Conservation (phyloP, 2,113 vertebrate genomes). For the Laterallus jamaicensis region DNA sequence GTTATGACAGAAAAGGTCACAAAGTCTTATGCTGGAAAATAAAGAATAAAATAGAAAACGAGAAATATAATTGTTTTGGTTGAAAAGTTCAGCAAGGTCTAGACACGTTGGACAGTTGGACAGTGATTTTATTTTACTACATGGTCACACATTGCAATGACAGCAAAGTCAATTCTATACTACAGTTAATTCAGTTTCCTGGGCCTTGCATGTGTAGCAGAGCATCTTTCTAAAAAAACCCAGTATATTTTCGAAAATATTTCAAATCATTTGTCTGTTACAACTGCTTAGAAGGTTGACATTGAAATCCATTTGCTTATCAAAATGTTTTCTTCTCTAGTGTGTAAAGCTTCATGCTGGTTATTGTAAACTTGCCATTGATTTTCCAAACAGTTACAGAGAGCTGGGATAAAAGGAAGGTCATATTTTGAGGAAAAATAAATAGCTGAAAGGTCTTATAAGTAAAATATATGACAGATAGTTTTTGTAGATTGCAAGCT, state of each 20-base stretch:
- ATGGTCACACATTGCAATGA: neutral
- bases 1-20: constrained; percentile 42
- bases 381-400: constrained; percentile 33
- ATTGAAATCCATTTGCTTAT: constrained; percentile 30
- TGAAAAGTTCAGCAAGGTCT: constrained; percentile 47
- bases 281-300: constrained; percentile 24
- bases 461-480: constrained; percentile 8
- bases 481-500: neutral
- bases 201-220: neutral
- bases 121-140: constrained; percentile 28
- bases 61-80: constrained; percentile 42
- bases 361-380: constrained; percentile 43
- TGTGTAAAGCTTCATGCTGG: neutral
- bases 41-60: constrained; percentile 36
- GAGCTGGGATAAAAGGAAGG: constrained; percentile 32
- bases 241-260: constrained; percentile 10
- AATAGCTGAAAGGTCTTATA: neutral
- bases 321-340: constrained; percentile 43
- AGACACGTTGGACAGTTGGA: neutral
- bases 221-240: neutral
- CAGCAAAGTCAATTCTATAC: neutral
- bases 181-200: constrained; percentile 10
- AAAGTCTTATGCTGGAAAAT: constrained; percentile 15
- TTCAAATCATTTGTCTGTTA: constrained; percentile 22
- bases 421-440: constrained; percentile 28